Percentiles rank a stretch among this genome's conserved stretches.
Evolutionary conservation across 2,888 invertebrate species (phyloP).

Genomic region (Yponomeuta evonymella): DNA sequence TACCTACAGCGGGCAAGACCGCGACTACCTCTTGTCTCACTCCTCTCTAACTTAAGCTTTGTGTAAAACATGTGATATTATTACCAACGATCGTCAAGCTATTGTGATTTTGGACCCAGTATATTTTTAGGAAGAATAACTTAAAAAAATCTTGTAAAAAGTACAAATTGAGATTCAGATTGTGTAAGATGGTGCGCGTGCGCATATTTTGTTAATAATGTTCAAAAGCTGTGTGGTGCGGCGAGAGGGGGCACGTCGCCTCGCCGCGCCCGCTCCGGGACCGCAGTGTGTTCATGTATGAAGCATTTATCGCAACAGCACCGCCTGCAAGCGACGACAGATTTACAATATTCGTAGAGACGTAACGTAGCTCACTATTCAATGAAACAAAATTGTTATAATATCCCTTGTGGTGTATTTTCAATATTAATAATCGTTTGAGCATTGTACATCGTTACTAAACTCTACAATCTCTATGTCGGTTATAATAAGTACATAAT

Average conservation of each 20-base stretch:
- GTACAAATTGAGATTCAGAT: neutral
- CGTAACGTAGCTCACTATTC: neutral
- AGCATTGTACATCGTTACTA: slow-evolving; percentile 13
- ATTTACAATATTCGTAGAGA: slow-evolving; percentile 1
- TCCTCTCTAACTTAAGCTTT: neutral
- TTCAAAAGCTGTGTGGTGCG: neutral
- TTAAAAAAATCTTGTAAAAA: neutral
- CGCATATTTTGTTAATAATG: neutral
- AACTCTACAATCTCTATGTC: slow-evolving; percentile 15
- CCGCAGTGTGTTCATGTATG: neutral
- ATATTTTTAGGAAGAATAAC: neutral
- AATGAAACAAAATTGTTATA: slow-evolving; percentile 8
- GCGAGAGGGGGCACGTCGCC: neutral
- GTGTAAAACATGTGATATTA: neutral
- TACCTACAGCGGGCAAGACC: slow-evolving; percentile 14
- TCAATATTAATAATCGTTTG: slow-evolving; percentile 10
- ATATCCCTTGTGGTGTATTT: slow-evolving; percentile 12
- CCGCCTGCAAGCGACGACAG: neutral
- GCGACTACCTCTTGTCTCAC: slow-evolving; percentile 18
- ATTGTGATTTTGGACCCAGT: neutral
- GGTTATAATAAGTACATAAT: slow-evolving; percentile 3
- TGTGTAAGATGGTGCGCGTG: neutral
- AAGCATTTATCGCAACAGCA: neutral
- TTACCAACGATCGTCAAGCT: slow-evolving; percentile 3
- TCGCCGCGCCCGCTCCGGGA: neutral